Evolutionary conservation across 2,113 vertebrate genomes (phyloP).

Genomic region (Cyphomyrus discorhynchus): DNA sequence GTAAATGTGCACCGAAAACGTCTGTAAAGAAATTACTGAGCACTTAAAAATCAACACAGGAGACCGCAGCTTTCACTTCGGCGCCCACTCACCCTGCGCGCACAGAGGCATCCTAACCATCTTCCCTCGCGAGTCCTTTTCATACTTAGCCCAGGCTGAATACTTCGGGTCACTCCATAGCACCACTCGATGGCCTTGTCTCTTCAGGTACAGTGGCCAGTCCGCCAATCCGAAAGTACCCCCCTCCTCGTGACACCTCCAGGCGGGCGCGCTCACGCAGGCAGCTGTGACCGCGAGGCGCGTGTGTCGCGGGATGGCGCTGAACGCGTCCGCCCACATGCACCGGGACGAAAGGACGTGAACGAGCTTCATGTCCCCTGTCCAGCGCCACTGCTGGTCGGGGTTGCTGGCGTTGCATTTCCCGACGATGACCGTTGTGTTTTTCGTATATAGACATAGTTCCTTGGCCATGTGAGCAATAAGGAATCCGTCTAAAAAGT

Average conservation of each 20-base stretch:
- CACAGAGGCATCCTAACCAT: slow-evolving; percentile 59
- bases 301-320: slow-evolving; percentile 42
- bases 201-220: slow-evolving; percentile 67
- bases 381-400: slow-evolving; percentile 77
- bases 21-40: background rate
- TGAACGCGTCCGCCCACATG: slow-evolving; percentile 57
- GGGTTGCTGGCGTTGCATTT: slow-evolving; percentile 58
- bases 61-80: background rate
- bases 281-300: slow-evolving; percentile 40
- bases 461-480: slow-evolving; percentile 64
- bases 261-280: slow-evolving; percentile 65
- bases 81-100: slow-evolving; percentile 1
- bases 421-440: slow-evolving; percentile 49
- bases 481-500: slow-evolving; percentile 69
- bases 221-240: slow-evolving; percentile 66
- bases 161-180: slow-evolving; percentile 58
- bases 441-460: slow-evolving; percentile 60
- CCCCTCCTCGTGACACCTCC: slow-evolving; percentile 64
- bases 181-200: slow-evolving; percentile 62
- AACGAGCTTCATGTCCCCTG: slow-evolving; percentile 55
- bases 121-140: slow-evolving; percentile 52
- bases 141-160: slow-evolving; percentile 70
- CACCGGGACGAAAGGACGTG: slow-evolving; percentile 60
- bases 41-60: background rate
- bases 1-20: background rate